Percentiles rank a stretch among this genome's conserved stretches.
These are phyloP conservation scores for Parnassius mnemosyne DNA, from an alignment of 2,888 invertebrate species.

Conservation along the genomic window DNA sequence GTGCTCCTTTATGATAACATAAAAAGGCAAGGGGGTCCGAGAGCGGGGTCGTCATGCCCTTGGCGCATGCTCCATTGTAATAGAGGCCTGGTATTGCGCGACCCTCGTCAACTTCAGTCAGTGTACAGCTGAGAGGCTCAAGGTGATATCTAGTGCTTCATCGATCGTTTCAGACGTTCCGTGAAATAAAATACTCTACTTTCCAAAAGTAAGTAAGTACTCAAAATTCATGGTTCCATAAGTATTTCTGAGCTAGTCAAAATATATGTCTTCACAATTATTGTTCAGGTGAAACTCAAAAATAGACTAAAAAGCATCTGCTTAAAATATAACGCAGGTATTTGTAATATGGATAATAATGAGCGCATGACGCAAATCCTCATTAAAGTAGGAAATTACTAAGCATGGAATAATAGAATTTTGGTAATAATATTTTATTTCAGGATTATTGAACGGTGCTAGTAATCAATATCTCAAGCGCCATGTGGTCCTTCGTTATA, in stretches of 20 bases:
- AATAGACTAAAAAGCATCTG: constrained; percentile 23
- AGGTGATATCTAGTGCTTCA: constrained; percentile 34
- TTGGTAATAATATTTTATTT: constrained; percentile 5
- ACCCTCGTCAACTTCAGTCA: constrained; percentile 67
- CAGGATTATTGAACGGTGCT: constrained; percentile 42
- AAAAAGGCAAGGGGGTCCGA: constrained; percentile 45
- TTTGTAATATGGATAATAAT: constrained; percentile 15
- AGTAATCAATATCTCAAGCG: constrained; percentile 53
- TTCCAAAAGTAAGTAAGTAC: constrained; percentile 72
- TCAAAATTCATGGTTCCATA: neutral
- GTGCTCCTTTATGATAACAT: constrained; percentile 44
- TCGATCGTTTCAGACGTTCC: constrained; percentile 41
- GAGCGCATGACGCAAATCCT: constrained; percentile 24
- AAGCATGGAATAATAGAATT: constrained; percentile 6
- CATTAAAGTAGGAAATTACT: constrained; percentile 5
- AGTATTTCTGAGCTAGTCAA: neutral
- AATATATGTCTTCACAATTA: neutral
- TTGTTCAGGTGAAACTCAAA: constrained; percentile 11
- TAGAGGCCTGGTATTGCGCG: constrained; percentile 48
- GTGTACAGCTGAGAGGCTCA: constrained; percentile 61
- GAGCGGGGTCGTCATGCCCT: constrained; percentile 54
- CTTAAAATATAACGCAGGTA: constrained; percentile 28
- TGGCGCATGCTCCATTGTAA: constrained; percentile 72
- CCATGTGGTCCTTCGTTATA: constrained; percentile 40
- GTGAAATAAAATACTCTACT: constrained; percentile 70